Evolutionary conservation across 2,888 invertebrate species (phyloP).

Genomic region (Caenorhabditis becei): DNA sequence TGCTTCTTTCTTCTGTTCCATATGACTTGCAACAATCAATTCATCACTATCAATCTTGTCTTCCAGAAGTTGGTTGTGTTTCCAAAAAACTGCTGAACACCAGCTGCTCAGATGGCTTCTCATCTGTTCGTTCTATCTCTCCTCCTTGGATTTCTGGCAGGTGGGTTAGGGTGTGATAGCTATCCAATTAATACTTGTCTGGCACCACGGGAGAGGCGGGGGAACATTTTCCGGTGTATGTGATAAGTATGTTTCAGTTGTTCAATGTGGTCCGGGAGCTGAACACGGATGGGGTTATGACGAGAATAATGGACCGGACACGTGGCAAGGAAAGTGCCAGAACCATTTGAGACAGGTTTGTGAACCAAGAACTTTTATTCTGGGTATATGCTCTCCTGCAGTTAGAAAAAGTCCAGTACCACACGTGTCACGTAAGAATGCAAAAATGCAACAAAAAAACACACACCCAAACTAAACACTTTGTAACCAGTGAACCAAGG

Average conservation of each 20-base stretch:
- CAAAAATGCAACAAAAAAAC: no score
- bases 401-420: no score
- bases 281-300: slow-evolving; percentile 77
- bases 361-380: slow-evolving; percentile 19
- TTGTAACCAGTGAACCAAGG: neutral
- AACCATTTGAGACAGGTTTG: slow-evolving; percentile 67
- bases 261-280: slow-evolving; percentile 42
- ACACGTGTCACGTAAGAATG: no score
- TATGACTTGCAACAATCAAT: neutral
- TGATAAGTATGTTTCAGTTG: slow-evolving; percentile 53
- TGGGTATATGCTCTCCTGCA: no score
- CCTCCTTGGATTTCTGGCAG: slow-evolving; percentile 38
- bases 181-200: slow-evolving; percentile 53
- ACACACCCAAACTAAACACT: no score
- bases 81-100: slow-evolving; percentile 38
- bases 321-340: slow-evolving; percentile 75
- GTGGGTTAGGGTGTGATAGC: slow-evolving; percentile 26
- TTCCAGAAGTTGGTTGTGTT: slow-evolving; percentile 4
- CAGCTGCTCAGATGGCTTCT: slow-evolving; percentile 42
- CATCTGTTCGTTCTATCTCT: slow-evolving; percentile 38
- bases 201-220: neutral
- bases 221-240: no score
- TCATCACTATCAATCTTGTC: slow-evolving; percentile 12
- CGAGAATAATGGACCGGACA: slow-evolving; percentile 72
- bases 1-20: slow-evolving; percentile 11